Conservation (phyloP, 1,140 invertebrate genomes). For the Drosophila jambulina region DNA sequence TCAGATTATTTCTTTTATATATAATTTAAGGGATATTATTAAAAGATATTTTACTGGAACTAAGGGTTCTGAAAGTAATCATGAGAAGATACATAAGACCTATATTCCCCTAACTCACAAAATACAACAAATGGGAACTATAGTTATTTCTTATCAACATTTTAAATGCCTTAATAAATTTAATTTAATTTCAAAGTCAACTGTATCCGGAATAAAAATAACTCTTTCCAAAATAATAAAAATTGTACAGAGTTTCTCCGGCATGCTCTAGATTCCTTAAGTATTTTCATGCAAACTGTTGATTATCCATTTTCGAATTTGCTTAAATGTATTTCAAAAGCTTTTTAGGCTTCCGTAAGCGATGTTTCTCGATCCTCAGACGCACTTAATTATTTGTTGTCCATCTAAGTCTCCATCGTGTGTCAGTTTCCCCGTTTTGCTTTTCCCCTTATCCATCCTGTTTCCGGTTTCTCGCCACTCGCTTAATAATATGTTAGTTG, state of each 20-base stretch:
- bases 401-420: constrained; percentile 21
- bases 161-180: too few relatives aligned
- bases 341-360: not conserved
- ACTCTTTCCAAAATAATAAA: too few relatives aligned
- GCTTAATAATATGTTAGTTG: constrained; percentile 64
- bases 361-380: not conserved
- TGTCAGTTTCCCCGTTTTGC: constrained; percentile 10
- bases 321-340: not conserved
- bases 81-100: too few relatives aligned
- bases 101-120: too few relatives aligned
- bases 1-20: not conserved
- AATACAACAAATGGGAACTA: too few relatives aligned
- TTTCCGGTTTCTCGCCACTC: constrained; percentile 4
- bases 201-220: too few relatives aligned
- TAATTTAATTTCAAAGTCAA: too few relatives aligned
- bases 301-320: not conserved
- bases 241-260: too few relatives aligned
- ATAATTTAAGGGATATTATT: not conserved
- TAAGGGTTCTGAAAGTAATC: not conserved
- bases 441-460: not conserved
- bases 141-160: too few relatives aligned
- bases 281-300: not conserved
- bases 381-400: constrained; percentile 29
- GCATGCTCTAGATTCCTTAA: too few relatives aligned
- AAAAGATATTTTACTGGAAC: not conserved